Percentiles rank a stretch among this genome's conserved stretches.
Evolutionary conservation across 2,888 invertebrate species (phyloP).

Genomic region (Zeuzera pyrina): DNA sequence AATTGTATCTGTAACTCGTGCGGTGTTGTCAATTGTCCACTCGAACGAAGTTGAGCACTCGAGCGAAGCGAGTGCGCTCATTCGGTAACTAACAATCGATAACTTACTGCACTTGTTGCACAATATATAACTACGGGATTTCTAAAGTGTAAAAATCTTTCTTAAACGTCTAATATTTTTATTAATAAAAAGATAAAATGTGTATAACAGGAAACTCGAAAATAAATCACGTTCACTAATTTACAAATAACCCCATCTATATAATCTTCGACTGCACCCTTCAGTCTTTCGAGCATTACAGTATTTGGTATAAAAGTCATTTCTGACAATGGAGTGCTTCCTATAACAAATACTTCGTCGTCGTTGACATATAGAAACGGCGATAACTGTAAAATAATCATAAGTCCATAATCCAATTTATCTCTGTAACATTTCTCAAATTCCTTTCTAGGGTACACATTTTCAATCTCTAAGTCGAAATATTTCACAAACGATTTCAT

Average conservation of each 20-base stretch:
- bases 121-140: too few species aligned
- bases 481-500: conserved; percentile 2
- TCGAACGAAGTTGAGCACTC: too few species aligned
- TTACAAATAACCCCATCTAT: conserved; percentile 1
- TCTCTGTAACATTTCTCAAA: conserved; percentile 6
- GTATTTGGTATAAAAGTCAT: neutral
- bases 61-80: too few species aligned
- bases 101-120: too few species aligned
- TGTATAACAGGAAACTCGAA: too few species aligned
- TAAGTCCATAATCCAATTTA: conserved; percentile 4
- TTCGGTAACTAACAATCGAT: too few species aligned
- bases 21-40: too few species aligned
- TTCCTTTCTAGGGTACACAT: conserved; percentile 4
- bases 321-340: neutral
- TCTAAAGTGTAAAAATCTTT: too few species aligned
- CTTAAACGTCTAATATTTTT: too few species aligned
- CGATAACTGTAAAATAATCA: conserved; percentile 2
- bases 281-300: neutral
- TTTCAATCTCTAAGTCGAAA: conserved; percentile 4
- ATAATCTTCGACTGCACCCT: conserved; percentile 1
- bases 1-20: too few species aligned
- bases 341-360: neutral
- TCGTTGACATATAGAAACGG: conserved; percentile 2
- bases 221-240: too few species aligned
- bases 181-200: too few species aligned